Base-by-base conservation (phyloP, 2,113 vertebrate species). In the Hippocampus guttulatus region DNA sequence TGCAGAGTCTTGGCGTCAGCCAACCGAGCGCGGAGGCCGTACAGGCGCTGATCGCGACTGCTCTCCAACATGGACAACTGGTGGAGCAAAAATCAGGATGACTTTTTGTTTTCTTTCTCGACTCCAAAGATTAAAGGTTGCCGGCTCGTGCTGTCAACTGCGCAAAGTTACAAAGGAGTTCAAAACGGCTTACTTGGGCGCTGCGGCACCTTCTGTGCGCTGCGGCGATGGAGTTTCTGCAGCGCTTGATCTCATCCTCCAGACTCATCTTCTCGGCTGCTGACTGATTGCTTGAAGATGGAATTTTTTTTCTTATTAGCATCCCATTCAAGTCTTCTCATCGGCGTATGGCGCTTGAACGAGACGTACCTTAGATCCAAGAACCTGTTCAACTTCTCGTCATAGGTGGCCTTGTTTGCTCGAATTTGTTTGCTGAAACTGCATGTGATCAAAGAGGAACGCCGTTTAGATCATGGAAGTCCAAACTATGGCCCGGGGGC, bases 171-270 rank as follows among this genome's bases (percentile, higher is more conserved):
- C 33, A 38, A 38, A 38, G 16, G n/a, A 8, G 2, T 27, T 15
- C 10, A 25, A 1, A 3, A 38, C 2, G 33, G 21, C 64, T 38
- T 58, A 87, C 97, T 95, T 94, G 94, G 68, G 96, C 95, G 38
- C 74, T 63, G 11, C 81, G 57, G 33, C 93, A 94, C 83, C 95
- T 94, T 23, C 87, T 86, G 62, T 68, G 76, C n/a, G 82, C 83
- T 4, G 90, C 90, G 12, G 85, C 74, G 5, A 83, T 76, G 7
- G 73, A 10, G 12, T 82, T 73, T 69, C 85, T 82, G 49, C 74
- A 89, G 79, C 92, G 91, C 38, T 88, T 89, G 64, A 95, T 88
- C 73, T 90, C 87, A 2, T 94, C 94, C 80, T 98, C 95, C 78
- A 94, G 64, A 81, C 91, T 94, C 74, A 88, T 78, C 76, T 92